These are phyloP conservation scores for Dicentrarchus labrax DNA, from an alignment of 2,113 vertebrate species.

Conservation along the genomic window DNA sequence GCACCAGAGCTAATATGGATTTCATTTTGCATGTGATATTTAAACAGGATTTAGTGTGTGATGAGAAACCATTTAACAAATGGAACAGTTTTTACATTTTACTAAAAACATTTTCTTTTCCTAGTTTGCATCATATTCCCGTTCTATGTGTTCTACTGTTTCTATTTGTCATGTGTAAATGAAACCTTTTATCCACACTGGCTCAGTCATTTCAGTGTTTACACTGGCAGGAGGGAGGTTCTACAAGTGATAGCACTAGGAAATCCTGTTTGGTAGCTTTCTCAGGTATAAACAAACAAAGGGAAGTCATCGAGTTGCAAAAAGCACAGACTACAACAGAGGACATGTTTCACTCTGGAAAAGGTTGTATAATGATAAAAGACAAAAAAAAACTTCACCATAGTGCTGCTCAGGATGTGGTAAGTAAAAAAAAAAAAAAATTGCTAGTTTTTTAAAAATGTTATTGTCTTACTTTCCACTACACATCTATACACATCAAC, in stretches of 20 bases:
- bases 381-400: background rate
- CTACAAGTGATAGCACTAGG: constrained; percentile 1
- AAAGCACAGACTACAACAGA: background rate
- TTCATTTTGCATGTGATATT: background rate
- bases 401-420: background rate
- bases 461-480: background rate
- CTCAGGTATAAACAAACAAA: constrained; percentile 18
- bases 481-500: background rate
- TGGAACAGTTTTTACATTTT: background rate
- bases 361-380: background rate
- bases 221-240: background rate
- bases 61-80: background rate
- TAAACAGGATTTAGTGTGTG: background rate
- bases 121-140: background rate
- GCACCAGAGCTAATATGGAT: background rate
- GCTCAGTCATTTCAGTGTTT: background rate
- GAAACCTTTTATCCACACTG: background rate
- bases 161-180: background rate
- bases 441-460: background rate
- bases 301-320: background rate
- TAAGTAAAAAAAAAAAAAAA: constrained; percentile 14
- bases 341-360: background rate
- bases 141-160: background rate
- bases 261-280: constrained; percentile 39
- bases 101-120: background rate